Percentiles rank a stretch among this genome's conserved stretches.
phyloP scores from a whole-genome alignment of 2,888 invertebrate species.

The Netelia virgata region DNA sequence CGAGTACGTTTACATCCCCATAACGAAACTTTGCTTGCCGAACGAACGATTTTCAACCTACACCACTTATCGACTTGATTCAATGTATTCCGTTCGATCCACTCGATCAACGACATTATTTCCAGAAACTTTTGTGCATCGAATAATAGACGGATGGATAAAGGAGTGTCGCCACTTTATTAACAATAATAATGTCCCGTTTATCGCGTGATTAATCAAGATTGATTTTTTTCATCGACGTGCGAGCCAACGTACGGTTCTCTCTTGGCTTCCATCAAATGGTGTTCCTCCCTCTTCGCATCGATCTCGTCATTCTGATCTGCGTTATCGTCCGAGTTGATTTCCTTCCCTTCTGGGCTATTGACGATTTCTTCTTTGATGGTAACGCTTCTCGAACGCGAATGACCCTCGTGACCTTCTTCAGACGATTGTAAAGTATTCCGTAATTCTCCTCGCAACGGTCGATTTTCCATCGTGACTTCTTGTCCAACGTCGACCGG shows the following conservation, averaged over 20 bases:
- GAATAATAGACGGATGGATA: neutral
- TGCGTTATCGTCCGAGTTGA: conserved; percentile 73
- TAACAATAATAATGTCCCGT: neutral
- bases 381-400: conserved; percentile 67
- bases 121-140: neutral
- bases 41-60: neutral
- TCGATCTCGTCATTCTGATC: conserved; percentile 58
- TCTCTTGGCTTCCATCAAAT: conserved; percentile 38
- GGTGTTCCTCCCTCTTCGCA: conserved; percentile 4
- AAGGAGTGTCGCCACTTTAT: neutral
- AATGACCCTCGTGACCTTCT: conserved; percentile 26
- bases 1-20: neutral
- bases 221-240: conserved; percentile 41
- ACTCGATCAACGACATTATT: neutral
- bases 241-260: conserved; percentile 23
- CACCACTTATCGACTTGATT: neutral
- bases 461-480: conserved; percentile 23
- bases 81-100: neutral
- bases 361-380: conserved; percentile 77
- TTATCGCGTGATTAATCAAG: conserved; percentile 21
- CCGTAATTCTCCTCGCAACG: neutral
- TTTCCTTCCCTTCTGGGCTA: conserved; percentile 68
- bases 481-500: conserved; percentile 47
- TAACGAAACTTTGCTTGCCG: neutral
- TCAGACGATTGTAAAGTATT: conserved; percentile 48